A percentile compares a stretch with the other conserved stretches of the same genome.
phyloP scores from a whole-genome alignment of 1,140 invertebrate genomes.

The Latrodectus geometricus region DNA sequence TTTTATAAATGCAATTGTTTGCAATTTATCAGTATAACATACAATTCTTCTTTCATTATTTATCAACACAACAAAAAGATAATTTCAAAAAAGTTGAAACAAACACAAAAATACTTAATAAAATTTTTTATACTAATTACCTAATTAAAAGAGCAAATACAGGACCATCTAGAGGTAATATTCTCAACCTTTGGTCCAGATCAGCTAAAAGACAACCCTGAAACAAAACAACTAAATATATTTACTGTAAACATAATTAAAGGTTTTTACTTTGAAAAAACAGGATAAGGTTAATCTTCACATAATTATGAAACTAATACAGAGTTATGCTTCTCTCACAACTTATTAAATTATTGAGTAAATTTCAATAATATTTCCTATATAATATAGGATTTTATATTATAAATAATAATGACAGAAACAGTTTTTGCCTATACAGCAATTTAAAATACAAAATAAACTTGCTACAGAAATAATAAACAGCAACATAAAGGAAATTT shows the following conservation, averaged over 20 bases:
- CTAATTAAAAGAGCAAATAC: constrained; percentile 24
- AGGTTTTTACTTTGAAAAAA: not conserved
- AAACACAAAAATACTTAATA: not conserved
- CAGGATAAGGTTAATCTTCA: not conserved
- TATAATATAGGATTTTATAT: too few species aligned
- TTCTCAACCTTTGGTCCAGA: constrained; percentile 17
- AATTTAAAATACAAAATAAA: too few species aligned
- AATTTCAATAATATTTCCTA: not conserved
- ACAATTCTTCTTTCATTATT: not conserved
- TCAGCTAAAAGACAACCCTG: constrained; percentile 38
- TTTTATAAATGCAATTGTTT: too few species aligned
- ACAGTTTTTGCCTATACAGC: too few species aligned
- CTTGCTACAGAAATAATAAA: too few species aligned
- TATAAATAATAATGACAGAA: constrained; percentile 8
- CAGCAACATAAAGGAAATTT: too few species aligned
- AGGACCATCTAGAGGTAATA: constrained; percentile 1
- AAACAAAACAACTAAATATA: not conserved
- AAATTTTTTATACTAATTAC: not conserved
- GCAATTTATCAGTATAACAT: too few species aligned
- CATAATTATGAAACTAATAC: too few species aligned
- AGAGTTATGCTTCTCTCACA: too few species aligned
- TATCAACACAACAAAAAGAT: not conserved
- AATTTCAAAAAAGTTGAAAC: not conserved
- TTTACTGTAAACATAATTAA: not conserved
- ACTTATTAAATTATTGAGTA: too few species aligned